Evolutionary conservation across 2,888 invertebrate genomes (phyloP).

Genomic region (Hyposoter dolosus): DNA sequence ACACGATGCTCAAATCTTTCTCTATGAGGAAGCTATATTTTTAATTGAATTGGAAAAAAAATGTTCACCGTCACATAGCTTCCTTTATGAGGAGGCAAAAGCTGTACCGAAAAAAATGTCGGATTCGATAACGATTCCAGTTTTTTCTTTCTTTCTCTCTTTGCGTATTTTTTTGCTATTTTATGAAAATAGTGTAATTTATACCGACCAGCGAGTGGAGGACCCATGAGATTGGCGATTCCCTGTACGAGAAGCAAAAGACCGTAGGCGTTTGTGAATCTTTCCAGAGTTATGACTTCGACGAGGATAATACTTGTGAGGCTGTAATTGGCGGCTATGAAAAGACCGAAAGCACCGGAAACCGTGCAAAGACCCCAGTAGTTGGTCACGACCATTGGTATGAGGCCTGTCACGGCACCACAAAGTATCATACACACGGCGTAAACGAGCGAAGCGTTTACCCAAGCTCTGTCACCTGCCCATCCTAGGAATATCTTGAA

Average conservation of each 20-base stretch:
- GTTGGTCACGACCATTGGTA: constrained; percentile 87
- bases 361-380: constrained; percentile 88
- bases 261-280: constrained; percentile 97
- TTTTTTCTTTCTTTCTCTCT: not conserved
- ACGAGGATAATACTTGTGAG: constrained; percentile 96
- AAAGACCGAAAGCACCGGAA: constrained; percentile 94
- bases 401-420: constrained; percentile 88
- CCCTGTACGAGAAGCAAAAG: constrained; percentile 95
- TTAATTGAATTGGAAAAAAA: no score
- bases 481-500: constrained; percentile 93
- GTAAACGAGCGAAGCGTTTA: constrained; percentile 92
- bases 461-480: constrained; percentile 93
- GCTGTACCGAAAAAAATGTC: not conserved
- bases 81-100: no score
- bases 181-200: constrained; percentile 7
- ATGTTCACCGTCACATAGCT: no score
- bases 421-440: constrained; percentile 92
- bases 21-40: no score
- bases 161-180: not conserved
- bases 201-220: constrained; percentile 93
- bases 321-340: constrained; percentile 96
- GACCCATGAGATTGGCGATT: constrained; percentile 94
- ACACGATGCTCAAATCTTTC: no score
- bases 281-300: constrained; percentile 94
- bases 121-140: not conserved